Evolutionary conservation across 2,888 invertebrate genomes (phyloP).

Genomic region (Drosophila neotestacea): DNA sequence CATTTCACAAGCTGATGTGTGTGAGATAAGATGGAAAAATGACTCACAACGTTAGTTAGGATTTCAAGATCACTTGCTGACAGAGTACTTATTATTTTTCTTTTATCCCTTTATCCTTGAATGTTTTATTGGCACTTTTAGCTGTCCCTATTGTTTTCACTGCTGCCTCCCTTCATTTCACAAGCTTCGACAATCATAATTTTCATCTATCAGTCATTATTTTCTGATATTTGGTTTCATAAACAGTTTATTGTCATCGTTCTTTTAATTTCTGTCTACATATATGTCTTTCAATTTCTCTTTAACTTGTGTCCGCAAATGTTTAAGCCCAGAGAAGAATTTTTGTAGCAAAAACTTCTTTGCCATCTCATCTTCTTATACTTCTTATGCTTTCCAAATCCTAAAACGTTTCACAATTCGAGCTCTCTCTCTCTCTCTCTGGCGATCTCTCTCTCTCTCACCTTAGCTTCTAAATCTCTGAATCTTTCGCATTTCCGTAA

Average conservation of each 20-base stretch:
- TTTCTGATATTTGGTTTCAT: not conserved
- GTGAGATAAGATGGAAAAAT: no score
- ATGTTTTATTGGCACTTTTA: not conserved
- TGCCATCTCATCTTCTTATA: no score
- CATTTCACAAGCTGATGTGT: no score
- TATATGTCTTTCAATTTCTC: no score
- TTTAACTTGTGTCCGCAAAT: no score
- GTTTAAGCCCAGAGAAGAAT: no score
- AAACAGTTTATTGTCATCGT: not conserved
- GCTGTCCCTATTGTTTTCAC: not conserved
- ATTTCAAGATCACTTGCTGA: not conserved
- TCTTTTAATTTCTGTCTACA: not conserved
- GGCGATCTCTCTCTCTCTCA: not conserved
- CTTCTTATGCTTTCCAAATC: no score
- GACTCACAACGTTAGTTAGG: no score
- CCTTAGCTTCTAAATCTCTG: not conserved
- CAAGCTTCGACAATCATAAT: not conserved
- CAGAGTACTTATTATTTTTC: no score
- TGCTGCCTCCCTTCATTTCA: not conserved
- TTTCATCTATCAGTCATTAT: not conserved
- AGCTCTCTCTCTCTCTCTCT: not conserved
- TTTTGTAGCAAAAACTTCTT: no score
- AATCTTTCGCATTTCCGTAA: not conserved
- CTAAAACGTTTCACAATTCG: not conserved
- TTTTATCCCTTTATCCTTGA: not conserved